Evolutionary conservation across 2,888 invertebrate species (phyloP).

Genomic region (Leptarthrus brevirostris): DNA sequence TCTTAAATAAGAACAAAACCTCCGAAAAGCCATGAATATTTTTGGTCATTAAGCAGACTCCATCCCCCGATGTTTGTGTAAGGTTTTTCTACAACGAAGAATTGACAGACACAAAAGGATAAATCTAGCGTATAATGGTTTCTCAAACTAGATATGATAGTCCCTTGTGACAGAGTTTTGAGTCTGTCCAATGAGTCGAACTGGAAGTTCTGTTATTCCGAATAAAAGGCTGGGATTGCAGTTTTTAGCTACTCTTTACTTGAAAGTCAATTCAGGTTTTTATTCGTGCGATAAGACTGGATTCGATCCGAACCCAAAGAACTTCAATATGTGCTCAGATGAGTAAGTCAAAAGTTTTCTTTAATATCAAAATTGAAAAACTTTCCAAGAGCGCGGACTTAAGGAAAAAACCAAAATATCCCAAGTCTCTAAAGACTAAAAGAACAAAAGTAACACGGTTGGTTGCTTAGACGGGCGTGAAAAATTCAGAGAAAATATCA

Average conservation of each 20-base stretch:
- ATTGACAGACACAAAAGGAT: neutral
- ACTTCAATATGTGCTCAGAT: neutral
- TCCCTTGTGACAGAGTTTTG: neutral
- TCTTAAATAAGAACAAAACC: neutral
- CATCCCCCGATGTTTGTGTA: neutral
- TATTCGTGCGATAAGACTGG: neutral
- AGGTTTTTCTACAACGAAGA: neutral
- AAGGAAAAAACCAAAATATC: neutral
- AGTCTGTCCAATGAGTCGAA: neutral
- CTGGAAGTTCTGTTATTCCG: neutral
- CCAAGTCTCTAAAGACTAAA: neutral
- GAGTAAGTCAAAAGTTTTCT: slow-evolving; percentile 14
- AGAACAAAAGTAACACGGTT: neutral
- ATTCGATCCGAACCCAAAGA: neutral
- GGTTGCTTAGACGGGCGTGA: neutral
- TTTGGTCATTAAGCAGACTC: slow-evolving; percentile 2
- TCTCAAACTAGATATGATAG: neutral
- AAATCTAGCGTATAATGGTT: neutral
- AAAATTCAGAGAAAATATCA: neutral
- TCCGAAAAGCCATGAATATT: no score
- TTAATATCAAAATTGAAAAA: slow-evolving; percentile 36
- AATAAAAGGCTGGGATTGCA: neutral
- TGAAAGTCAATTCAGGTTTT: no score
- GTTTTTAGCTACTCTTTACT: neutral
- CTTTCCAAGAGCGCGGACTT: neutral